Conservation (phyloP, 2,888 invertebrate genomes). For the Drosophila neutralis region DNA sequence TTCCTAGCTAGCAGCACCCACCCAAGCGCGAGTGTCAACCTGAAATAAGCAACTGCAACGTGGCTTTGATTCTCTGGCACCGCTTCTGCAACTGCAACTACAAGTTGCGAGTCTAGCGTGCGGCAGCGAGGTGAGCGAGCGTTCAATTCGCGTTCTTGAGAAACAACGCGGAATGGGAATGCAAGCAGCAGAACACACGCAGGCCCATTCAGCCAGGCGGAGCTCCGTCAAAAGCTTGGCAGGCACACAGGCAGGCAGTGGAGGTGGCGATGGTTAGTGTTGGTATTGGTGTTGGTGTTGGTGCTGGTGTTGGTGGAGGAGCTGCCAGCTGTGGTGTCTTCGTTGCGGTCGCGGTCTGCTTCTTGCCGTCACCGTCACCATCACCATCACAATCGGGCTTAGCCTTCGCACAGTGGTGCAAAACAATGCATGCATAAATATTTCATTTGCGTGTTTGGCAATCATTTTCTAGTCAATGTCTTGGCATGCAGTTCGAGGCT, state of each 20-base stretch:
- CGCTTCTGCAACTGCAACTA: constrained; percentile 22
- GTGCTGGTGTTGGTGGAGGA: background rate
- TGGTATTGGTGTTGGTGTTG: too few species aligned
- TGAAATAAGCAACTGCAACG: constrained; percentile 24
- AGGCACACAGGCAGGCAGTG: constrained; percentile 1
- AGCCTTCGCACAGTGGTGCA: constrained; percentile 74
- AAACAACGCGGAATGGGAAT: constrained; percentile 62
- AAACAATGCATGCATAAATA: constrained; percentile 80
- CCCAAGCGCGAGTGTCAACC: constrained; percentile 74
- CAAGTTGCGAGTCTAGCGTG: constrained; percentile 49
- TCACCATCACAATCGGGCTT: constrained; percentile 13
- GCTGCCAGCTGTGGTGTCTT: constrained; percentile 48
- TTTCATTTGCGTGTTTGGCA: constrained; percentile 81
- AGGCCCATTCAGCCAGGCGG: constrained; percentile 64
- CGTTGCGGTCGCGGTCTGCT: constrained; percentile 80
- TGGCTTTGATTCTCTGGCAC: constrained; percentile 29
- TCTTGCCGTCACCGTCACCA: constrained; percentile 58
- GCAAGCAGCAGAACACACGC: constrained; percentile 80
- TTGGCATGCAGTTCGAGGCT: constrained; percentile 80
- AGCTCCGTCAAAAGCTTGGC: constrained; percentile 27
- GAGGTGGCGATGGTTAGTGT: background rate
- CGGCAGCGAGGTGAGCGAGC: constrained; percentile 52
- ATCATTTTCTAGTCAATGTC: constrained; percentile 83
- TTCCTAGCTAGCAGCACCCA: constrained; percentile 61
- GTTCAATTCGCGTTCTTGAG: constrained; percentile 67